Evolutionary conservation across 92 coral and sea anemone species (phyloP), one percentile per base, ranked within the genome.

Genomic region (Zoanthus sociatus): DNA sequence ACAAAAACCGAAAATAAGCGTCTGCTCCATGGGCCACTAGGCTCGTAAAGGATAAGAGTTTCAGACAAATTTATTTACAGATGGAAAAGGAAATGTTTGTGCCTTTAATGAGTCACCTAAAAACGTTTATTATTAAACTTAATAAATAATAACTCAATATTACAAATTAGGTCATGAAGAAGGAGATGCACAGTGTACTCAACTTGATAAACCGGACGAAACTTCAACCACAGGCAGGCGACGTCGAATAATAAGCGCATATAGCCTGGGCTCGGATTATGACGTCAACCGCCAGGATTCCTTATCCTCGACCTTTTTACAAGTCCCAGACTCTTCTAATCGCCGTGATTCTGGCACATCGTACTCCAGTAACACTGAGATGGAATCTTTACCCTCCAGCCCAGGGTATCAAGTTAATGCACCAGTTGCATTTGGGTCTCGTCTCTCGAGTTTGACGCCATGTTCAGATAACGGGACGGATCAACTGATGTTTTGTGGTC

Each of bases 351-450:
- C 71, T 12, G 78, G 87, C 12, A 53, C 94, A 3, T 89, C 92
- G 31, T 88, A 84, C 78, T 92, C 85, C 74, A 92, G 92, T 63
- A 46, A 37, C 18, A 81, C 85, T 31, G 94, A 92, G 55, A 81
- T 77, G 18, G 94, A 92, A 15, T 92, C 94, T 7, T 63, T 88
- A 17, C 94, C 94, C 7, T 87, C 94, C n/a, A 78, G 81, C 1
- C 92, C 94, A 3, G 75, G 73, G 74, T 81, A 66, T 44, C 74
- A 45, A 0, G 20, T 2, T 20, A 50, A 51, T 66, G 8, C 58
- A 15, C 0, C 75, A 81, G 53, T 66, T n/a, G 16, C 51, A 7
- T 81, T 81, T 20, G 58, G 58, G 61, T n/a, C 75, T 10, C 75
- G 63, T 44, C 60, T 42, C 13, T 51, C 44, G 1, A 51, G 45